Base-by-base conservation (phyloP, 2,113 vertebrate species). In the Trachemys scripta region DNA sequence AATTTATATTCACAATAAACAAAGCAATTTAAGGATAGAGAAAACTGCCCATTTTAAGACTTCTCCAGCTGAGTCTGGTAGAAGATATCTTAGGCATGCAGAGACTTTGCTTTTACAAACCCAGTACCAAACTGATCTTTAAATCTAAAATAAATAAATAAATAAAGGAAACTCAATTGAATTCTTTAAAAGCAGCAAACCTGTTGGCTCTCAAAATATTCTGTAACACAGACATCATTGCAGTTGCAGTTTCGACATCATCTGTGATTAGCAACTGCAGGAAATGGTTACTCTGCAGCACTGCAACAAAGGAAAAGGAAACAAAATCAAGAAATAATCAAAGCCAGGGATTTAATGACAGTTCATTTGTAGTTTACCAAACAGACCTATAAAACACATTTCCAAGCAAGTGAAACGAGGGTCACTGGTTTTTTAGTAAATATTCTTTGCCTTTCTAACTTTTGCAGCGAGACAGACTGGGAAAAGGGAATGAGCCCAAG, bases 261-360 rank as follows among this genome's bases (percentile, higher is more conserved):
- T 99, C 99, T 83, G 98, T 98, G 97, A 99, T 98, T 94, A 99
- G 98, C 94, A 99, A 95, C 82, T 98, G 98, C 91, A 99, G 98
- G 80, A 99, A 99, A 94, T 98, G 98, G 93, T 98, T 97, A 31
- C 99, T 99, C 94, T 98, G 98, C 89, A 99, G 98, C 27, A 99
- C 99, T 99, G 97, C 17, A 94, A 94, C 72, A 94, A 90, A 56
- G 89, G 59, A 84, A 78, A 49, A 90, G 3, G 45, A 95, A 97
- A 97, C 8, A 96, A 96, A 96, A 90, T 80, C 47, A 90, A 2
- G 3, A 5, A 80, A 50, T 22, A 93, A 85, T 81, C 82, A 91
- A 88, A 97, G 82, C 24, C 22, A 16, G 6, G 24, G 47, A 50
- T 49, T 45, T 49, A 75, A 50, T 45, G n/a, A 42, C 49, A 51